Percentiles rank a stretch among this genome's conserved stretches.
Conservation (phyloP, 2,797 vertebrate genomes). For the Dryobates pubescens region DNA sequence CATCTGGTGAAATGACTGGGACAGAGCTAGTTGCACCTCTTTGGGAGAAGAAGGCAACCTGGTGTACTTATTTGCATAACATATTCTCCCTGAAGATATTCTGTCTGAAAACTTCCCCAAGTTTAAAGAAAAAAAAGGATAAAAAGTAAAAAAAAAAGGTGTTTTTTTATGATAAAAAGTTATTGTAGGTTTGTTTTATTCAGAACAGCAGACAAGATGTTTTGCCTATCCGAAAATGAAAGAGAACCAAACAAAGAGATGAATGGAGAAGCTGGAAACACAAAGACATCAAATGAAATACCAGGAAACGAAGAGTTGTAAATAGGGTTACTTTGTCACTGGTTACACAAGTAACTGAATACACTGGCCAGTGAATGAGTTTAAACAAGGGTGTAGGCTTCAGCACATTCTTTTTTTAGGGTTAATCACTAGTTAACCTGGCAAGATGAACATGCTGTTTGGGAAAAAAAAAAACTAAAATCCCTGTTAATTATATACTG, state of each 20-base stretch:
- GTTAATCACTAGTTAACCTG: conserved; percentile 89
- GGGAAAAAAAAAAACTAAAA: conserved; percentile 68
- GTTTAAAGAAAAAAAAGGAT: neutral
- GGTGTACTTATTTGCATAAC: neutral
- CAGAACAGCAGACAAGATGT: conserved; percentile 64
- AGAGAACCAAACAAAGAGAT: conserved; percentile 52
- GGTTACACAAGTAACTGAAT: conserved; percentile 74
- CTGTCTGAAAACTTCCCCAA: conserved; percentile 15
- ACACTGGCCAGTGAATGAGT: conserved; percentile 55
- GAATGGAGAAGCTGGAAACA: conserved; percentile 63
- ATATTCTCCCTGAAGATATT: neutral
- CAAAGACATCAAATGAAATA: conserved; percentile 67
- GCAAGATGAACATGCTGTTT: conserved; percentile 78
- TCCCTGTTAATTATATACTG: conserved; percentile 88
- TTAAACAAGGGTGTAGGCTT: conserved; percentile 75
- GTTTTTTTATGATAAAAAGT: neutral
- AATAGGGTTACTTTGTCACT: conserved; percentile 64
- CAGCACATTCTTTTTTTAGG: conserved; percentile 74
- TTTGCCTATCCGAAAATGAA: conserved; percentile 59
- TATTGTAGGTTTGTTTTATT: conserved; percentile 50
- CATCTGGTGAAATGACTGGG: neutral
- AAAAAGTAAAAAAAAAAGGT: conserved; percentile 5
- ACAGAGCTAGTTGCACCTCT: neutral
- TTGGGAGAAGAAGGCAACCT: neutral
- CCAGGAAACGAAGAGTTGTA: conserved; percentile 69